Evolutionary conservation across 2,888 invertebrate genomes (phyloP), one percentile per base, ranked within the genome.

Genomic region (Phyllotreta striolata): DNA sequence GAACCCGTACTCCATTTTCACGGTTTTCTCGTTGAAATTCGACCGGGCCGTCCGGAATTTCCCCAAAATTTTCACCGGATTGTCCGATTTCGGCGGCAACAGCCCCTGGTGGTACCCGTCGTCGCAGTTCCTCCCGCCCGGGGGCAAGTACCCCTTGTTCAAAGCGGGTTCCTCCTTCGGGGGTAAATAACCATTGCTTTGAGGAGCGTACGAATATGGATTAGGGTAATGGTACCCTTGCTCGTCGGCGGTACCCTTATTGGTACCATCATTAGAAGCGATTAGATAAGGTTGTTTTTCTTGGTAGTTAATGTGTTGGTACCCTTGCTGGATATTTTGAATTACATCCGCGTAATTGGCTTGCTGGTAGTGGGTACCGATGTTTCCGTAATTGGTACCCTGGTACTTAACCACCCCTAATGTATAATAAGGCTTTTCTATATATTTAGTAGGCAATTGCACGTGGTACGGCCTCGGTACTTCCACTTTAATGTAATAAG

Each of bases 1-100:
- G 71, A 93, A 93, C 0, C 92, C 89, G 72, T 93, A 93, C 70
- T 93, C 93, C 74, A 93, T 86, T 73, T 89, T 87, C 0, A 92
- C 82, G 67, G 87, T 87, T 62, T 88, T 84, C 12, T 88, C 89
- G 38, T 89, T 89, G 14, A 87, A 83, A 60, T 82, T 84, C 14
- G 84, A 84, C n/a, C 81, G 76, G 1, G 80, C 78, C 34, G 69
- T 73, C 55, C 80, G 64, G 41, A 74, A 74, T 34, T 69, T 66
- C 2, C 63, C 62, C 41, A 49, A 59, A 49, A 66, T 66, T 7
- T 46, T 41, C 8, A 60, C 47, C 7, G 37, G n/a, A 13, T 63
- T 74, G 7, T 75, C 76, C 6, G 78, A 74, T 67, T 76, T 78
- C 2, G 83, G 78, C 0, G 87, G 86, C 9, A 84, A 83, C 0